Evolutionary conservation across 2,797 vertebrate species (phyloP), one percentile per base, ranked within the genome.

Genomic region (Hyperoplus immaculatus): DNA sequence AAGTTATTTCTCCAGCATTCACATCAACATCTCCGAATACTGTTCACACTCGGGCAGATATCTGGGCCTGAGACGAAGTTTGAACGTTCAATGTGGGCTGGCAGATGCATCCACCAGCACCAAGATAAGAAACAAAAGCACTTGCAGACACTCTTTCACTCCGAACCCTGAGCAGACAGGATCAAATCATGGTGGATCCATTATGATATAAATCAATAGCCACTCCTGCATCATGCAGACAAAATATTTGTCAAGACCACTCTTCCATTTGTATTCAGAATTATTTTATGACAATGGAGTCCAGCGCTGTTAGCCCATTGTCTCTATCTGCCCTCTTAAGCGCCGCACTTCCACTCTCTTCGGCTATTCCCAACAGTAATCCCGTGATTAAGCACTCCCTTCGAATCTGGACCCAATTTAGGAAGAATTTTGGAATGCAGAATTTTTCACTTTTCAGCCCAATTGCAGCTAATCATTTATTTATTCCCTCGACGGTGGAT

Each of bases 51-150:
- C 54, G 3, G 78, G 49, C 81, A 80, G 70, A 83, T 85, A 81
- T 80, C 84, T 55, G 43, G 72, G 81, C 63, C 74, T 41, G 50
- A 73, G 72, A 88, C 84, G 53, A 53, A 67, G 56, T 85, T 66
- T 82, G 88, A 91, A 90, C 91, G 76, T 72, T 83, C 87, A 93
- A 89, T 63, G 75, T 67, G 79, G 68, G 59, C 41, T 75, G 80
- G 80, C 85, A 87, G 83, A 87, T 77, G 77, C 68, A 83, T 83
- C 69, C 58, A 75, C 57, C 46, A 46, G 81, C 69, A 56, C 38
- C 0, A 3, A 84, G 85, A 93, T 89, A 86, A 91, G 82, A 83
- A 89, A 82, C 38, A 42, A 82, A 88, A 89, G 75, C 43, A 21
- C 66, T 73, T 21, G 45, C 42, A 75, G 78, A 81, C 70, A 50